Evolutionary conservation across 2,888 invertebrate genomes (phyloP).

Genomic region (Phragmatobia fuliginosa): DNA sequence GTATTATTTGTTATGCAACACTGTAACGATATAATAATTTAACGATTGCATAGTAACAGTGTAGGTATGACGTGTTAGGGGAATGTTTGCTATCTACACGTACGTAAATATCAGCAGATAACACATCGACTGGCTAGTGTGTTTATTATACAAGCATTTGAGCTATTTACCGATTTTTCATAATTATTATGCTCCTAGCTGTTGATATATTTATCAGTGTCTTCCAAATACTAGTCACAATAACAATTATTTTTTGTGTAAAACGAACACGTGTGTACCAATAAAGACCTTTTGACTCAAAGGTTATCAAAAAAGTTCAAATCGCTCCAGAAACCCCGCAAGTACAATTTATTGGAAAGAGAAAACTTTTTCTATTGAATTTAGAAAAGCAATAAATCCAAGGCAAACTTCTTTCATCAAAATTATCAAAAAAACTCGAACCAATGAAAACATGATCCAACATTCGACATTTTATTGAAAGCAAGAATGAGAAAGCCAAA

Average conservation of each 20-base stretch:
- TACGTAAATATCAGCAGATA: constrained; percentile 1
- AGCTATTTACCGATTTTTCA: background rate
- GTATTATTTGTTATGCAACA: constrained; percentile 15
- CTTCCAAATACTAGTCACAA: background rate
- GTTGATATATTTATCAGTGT: too few relatives aligned
- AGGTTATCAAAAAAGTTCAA: constrained; percentile 1
- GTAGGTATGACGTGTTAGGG: constrained; percentile 13
- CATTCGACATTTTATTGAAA: constrained; percentile 40
- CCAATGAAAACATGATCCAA: constrained; percentile 38
- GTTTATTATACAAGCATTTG: background rate
- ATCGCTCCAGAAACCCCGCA: constrained; percentile 6
- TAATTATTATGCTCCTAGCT: background rate
- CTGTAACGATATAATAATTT: constrained; percentile 7
- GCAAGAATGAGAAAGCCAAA: constrained; percentile 20
- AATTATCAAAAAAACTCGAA: constrained; percentile 36
- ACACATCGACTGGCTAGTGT: background rate
- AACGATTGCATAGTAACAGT: constrained; percentile 21
- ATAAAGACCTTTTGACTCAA: constrained; percentile 5
- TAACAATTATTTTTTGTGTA: background rate
- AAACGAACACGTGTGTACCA: background rate
- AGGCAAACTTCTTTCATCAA: constrained; percentile 43
- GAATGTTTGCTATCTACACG: constrained; percentile 9
- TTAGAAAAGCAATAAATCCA: constrained; percentile 35
- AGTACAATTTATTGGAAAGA: constrained; percentile 26
- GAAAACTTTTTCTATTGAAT: constrained; percentile 34